These are phyloP conservation scores for Pangasius djambal DNA, from an alignment of 2,797 vertebrate genomes.

Conservation along the genomic window DNA sequence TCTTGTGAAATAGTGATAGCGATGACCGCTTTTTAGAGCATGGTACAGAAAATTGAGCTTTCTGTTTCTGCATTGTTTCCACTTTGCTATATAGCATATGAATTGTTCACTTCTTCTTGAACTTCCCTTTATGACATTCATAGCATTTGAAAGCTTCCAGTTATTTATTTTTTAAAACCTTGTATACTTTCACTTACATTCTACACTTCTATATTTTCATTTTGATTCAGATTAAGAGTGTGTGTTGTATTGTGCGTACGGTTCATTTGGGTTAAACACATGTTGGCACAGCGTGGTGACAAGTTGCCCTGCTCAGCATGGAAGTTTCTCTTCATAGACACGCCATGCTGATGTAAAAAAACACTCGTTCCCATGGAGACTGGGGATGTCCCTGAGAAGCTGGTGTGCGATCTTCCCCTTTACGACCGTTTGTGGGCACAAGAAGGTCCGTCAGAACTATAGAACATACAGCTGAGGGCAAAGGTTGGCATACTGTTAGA, in stretches of 20 bases:
- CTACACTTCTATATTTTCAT: background rate
- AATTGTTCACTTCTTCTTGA: slow-evolving; percentile 4
- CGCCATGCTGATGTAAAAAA: slow-evolving; percentile 16
- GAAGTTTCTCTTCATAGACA: background rate
- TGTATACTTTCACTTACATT: background rate
- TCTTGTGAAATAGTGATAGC: background rate
- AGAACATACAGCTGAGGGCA: background rate
- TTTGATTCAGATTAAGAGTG: background rate
- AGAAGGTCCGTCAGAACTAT: background rate
- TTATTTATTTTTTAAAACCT: background rate
- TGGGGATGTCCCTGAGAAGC: slow-evolving; percentile 12
- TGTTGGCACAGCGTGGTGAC: background rate
- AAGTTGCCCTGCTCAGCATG: background rate
- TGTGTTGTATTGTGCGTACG: background rate
- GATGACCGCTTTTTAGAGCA: background rate
- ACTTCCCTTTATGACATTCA: slow-evolving; percentile 42
- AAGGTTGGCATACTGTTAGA: background rate
- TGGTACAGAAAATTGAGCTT: background rate
- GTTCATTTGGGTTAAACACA: background rate
- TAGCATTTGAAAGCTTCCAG: background rate
- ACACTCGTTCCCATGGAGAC: slow-evolving; percentile 23
- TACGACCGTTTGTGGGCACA: background rate
- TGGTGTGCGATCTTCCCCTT: background rate
- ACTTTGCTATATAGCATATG: background rate
- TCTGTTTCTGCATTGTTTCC: background rate